Evolutionary conservation across 2,113 vertebrate genomes (phyloP), one percentile per base, ranked within the genome.

Genomic region (Hassar affinis): DNA sequence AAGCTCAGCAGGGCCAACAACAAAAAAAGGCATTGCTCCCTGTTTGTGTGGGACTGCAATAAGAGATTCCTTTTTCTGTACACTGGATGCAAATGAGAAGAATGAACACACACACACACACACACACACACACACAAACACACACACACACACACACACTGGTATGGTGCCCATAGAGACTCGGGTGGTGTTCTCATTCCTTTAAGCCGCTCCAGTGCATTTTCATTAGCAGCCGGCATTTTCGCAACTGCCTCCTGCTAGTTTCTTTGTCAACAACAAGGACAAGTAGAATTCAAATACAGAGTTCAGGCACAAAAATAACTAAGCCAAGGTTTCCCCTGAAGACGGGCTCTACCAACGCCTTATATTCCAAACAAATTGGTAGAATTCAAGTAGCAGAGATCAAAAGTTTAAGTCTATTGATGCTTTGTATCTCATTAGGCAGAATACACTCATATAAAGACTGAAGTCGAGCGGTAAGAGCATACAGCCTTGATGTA

Each of bases 251-350:
- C 76, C 76, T n/a, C 35, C 54, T 45, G 54, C 54, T 57, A 59
- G 33, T 78, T 59, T 57, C 54, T 57, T 57, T 57, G 54, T 78
- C 54, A 59, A 78, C 17, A 78, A 59, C 76, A 78, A 78, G 76
- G 54, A 78, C 49, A 77, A 77, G 51, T 33, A 54, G 74, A 54
- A 35, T 14, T 57, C 27, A 78, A 35, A 59, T 78, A 56, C 27
- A 59, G 30, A 78, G 30, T 75, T 52, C 49, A 76, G 38, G 11
- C 54, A 9, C 22, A 25, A n/a, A 57, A 59, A 59, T 78, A 77
- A 54, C 49, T 22, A 17, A 77, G 30, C 49, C 1, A 52, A 4
- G 17, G n/a, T n/a, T 56, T 77, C 35, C 49, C 51, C 17, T 27
- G 22, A 77, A 77, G 27, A 77, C 18, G 12, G 54, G 17, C 18